These are phyloP conservation scores for Neotragus moschatus DNA, from an alignment of 2,113 vertebrate species.

Conservation along the genomic window DNA sequence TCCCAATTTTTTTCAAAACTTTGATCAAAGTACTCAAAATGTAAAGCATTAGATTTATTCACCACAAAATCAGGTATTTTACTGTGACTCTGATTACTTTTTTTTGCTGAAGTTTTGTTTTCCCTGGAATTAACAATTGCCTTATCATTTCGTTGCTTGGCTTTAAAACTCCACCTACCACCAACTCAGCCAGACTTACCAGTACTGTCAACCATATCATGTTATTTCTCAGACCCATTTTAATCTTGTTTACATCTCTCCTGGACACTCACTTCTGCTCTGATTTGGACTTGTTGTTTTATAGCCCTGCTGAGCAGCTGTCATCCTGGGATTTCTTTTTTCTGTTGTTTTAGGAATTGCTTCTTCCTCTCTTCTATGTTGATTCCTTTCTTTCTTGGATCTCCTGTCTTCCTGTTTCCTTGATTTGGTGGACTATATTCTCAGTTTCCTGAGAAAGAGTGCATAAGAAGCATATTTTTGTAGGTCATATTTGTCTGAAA, in stretches of 20 bases:
- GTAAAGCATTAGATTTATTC: neutral
- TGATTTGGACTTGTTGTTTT: neutral
- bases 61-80: neutral
- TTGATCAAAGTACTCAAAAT: neutral
- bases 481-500: neutral
- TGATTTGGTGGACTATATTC: neutral
- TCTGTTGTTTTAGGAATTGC: neutral
- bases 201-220: neutral
- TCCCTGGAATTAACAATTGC: neutral
- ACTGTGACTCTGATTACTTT: neutral
- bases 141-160: neutral
- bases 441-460: constrained; percentile 10
- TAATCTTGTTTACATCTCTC: neutral
- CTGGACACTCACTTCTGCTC: neutral
- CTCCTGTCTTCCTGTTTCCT: neutral
- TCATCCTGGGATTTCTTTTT: neutral
- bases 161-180: neutral
- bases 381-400: neutral
- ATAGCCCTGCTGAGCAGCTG: neutral
- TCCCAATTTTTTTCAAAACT: neutral
- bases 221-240: neutral
- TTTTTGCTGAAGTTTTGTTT: neutral
- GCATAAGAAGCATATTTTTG: neutral
- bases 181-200: neutral
- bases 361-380: neutral